phyloP scores from a whole-genome alignment of 2,797 vertebrate species.

The Amblyraja radiata region DNA sequence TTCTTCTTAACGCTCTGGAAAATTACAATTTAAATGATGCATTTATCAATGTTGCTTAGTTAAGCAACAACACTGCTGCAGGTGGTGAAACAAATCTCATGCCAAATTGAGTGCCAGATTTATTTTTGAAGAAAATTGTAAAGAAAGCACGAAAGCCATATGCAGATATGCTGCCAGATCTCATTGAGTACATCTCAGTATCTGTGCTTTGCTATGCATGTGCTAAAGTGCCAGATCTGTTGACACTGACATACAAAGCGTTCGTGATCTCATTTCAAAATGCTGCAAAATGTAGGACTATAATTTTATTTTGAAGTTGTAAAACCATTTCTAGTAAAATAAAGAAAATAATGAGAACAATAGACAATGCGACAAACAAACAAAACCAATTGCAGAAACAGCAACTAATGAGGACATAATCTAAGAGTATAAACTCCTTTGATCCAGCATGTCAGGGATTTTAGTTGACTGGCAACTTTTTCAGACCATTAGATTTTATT shows the following conservation, averaged over 20 bases:
- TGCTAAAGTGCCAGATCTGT: too few species aligned
- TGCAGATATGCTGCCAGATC: too few species aligned
- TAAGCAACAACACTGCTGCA: too few species aligned
- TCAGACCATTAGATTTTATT: too few species aligned
- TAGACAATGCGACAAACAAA: background rate
- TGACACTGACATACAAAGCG: too few species aligned
- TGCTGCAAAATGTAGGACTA: background rate
- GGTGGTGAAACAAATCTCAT: background rate
- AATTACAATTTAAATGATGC: constrained; percentile 11
- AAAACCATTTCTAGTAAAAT: background rate
- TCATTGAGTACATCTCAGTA: too few species aligned
- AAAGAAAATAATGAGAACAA: background rate
- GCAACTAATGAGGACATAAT: background rate
- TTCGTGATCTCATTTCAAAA: too few species aligned
- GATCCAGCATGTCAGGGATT: too few species aligned
- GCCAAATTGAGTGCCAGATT: background rate
- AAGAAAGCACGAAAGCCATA: background rate
- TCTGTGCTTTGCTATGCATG: too few species aligned
- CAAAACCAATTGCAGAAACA: background rate
- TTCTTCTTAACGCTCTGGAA: constrained; percentile 27
- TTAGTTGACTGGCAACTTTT: too few species aligned
- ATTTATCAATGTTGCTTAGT: background rate
- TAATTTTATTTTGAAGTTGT: background rate
- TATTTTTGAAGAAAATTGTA: background rate
- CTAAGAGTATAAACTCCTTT: background rate